Evolutionary conservation across 2,888 invertebrate genomes (phyloP).

Genomic region (Danaus chrysippus): DNA sequence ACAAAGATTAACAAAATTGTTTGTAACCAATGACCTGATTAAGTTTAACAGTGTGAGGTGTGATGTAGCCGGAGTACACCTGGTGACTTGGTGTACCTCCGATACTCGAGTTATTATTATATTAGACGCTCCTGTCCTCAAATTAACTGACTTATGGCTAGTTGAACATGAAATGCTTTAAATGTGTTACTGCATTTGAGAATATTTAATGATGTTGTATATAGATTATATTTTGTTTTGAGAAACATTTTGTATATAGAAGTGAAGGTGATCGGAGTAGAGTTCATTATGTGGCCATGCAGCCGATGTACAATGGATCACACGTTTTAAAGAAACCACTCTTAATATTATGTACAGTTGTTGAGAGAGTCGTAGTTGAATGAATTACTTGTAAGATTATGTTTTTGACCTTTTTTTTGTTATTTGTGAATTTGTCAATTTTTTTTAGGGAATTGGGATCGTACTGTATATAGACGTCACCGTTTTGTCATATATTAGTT

Average conservation of each 20-base stretch:
- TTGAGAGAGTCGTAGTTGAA: slow-evolving; percentile 74
- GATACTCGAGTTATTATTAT: slow-evolving; percentile 55
- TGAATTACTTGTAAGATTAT: slow-evolving; percentile 72
- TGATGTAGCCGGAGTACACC: slow-evolving; percentile 36
- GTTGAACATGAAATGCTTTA: slow-evolving; percentile 78
- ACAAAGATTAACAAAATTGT: slow-evolving; percentile 32
- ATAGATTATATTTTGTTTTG: slow-evolving; percentile 78
- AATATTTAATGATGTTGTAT: slow-evolving; percentile 79
- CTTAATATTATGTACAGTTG: slow-evolving; percentile 76
- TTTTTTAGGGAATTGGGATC: slow-evolving; percentile 84
- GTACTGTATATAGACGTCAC: slow-evolving; percentile 81
- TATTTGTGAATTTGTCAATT: slow-evolving; percentile 84
- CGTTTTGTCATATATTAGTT: slow-evolving; percentile 72
- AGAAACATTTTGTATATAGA: slow-evolving; percentile 72
- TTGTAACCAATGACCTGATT: slow-evolving; percentile 31
- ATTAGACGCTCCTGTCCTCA: slow-evolving; percentile 49
- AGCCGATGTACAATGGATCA: slow-evolving; percentile 61
- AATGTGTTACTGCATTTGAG: slow-evolving; percentile 79
- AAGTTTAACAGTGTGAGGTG: slow-evolving; percentile 37
- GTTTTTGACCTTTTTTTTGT: slow-evolving; percentile 74
- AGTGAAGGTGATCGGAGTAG: slow-evolving; percentile 48
- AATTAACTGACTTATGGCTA: slow-evolving; percentile 69
- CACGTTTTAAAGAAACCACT: slow-evolving; percentile 75
- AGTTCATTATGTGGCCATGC: slow-evolving; percentile 66
- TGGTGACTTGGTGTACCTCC: slow-evolving; percentile 37